Evolutionary conservation across 1,140 invertebrate genomes (phyloP), one percentile per base, ranked within the genome.

Genomic region (Andricus grossulariae): DNA sequence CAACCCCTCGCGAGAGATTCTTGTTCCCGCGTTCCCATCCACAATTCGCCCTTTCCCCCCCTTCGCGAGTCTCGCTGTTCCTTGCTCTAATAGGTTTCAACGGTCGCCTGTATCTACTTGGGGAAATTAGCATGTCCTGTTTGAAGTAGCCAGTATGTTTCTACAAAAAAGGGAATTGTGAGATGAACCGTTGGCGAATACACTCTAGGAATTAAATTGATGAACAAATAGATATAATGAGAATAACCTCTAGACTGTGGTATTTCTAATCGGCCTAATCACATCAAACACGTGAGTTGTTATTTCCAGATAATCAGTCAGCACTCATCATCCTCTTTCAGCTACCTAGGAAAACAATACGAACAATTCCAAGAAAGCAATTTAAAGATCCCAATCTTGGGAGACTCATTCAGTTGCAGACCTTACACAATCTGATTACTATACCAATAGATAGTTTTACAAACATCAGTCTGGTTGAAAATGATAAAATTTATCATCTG

Each of bases 1-100:
- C 82, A 82, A 83, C 80, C 82, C 76, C 66, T 73, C 60, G 32
- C 75, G 51, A 75, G 60, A 76, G 73, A 80, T 77, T 75, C 78
- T 80, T 80, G 49, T 71, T 60, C 50, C 60, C 57, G 12, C 73
- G 51, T 21, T 55, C 71, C 51, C 73, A 76, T 55, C 79, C 75
- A 77, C 74, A 80, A 80, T 77, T 80, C 73, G 73, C 73, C 73
- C 32, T 54, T 73, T 60, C 71, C 60, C 52, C 72, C 73, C 50
- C 78, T 76, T 76, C 66, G 76, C 73, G 52, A 57, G 71, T 45
- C 39, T 52, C 72, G 51, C 16, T 51, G 25, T 60, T 71, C 60
- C 74, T 75, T 75, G 25, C 25, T 66, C 60, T 66, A 66, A 66
- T 66, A 66, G 60, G 32, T 66, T 66, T n/a, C 60, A 66, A 66